Evolutionary conservation across 1,140 invertebrate genomes (phyloP).

Genomic region (Drosophila biarmipes): DNA sequence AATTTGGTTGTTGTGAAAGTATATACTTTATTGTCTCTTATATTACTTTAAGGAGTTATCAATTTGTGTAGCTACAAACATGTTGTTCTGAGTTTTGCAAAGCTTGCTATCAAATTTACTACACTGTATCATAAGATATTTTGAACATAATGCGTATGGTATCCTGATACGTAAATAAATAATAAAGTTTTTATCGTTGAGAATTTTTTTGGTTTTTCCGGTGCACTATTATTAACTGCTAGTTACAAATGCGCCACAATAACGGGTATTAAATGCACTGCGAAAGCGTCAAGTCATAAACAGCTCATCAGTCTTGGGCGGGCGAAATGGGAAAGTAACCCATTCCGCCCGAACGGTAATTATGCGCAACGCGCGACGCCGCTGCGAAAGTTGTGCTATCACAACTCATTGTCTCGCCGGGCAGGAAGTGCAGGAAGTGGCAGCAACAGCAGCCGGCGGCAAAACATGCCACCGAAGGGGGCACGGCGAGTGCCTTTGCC

Average conservation of each 20-base stretch:
- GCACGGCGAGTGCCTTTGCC: conserved; percentile 33
- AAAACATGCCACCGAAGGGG: conserved; percentile 54
- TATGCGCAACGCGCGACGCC: conserved; percentile 69
- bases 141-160: too few relatives aligned
- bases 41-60: too few relatives aligned
- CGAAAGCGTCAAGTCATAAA: conserved; percentile 79
- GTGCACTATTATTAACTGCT: conserved; percentile 65
- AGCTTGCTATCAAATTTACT: too few relatives aligned
- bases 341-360: conserved; percentile 52
- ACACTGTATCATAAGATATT: too few relatives aligned
- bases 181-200: too few relatives aligned
- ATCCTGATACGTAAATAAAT: too few relatives aligned
- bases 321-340: conserved; percentile 6
- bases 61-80: too few relatives aligned
- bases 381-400: conserved; percentile 74
- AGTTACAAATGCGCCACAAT: conserved; percentile 68
- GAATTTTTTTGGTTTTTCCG: not conserved
- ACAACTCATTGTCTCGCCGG: conserved; percentile 77
- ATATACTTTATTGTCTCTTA: too few relatives aligned
- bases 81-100: too few relatives aligned
- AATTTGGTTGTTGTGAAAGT: too few relatives aligned
- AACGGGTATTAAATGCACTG: conserved; percentile 71
- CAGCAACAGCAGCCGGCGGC: conserved; percentile 64
- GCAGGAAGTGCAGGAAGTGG: conserved; percentile 56
- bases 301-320: conserved; percentile 76